These are phyloP conservation scores for Biston betularia DNA, from an alignment of 2,888 invertebrate species.

Conservation along the genomic window DNA sequence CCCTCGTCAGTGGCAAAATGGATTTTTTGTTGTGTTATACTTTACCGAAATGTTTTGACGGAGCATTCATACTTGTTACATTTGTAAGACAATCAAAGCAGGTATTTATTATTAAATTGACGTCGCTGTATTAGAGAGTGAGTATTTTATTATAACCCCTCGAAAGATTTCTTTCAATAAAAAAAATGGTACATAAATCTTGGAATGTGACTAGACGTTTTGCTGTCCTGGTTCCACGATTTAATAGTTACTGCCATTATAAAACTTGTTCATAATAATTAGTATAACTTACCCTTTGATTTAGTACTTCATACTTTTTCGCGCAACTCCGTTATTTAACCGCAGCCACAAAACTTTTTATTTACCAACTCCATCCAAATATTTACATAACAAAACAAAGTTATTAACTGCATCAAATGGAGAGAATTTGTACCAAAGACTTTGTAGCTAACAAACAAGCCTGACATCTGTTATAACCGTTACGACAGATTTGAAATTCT, in stretches of 20 bases:
- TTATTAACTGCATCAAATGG: conserved; percentile 19
- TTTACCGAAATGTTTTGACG: conserved; percentile 31
- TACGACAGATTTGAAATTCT: conserved; percentile 49
- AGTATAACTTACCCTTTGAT: too few species aligned
- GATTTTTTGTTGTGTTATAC: conserved; percentile 64
- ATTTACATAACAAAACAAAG: conserved; percentile 3
- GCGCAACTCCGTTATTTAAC: too few species aligned
- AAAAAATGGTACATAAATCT: too few species aligned
- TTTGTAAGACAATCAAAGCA: conserved; percentile 30
- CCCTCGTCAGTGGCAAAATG: conserved; percentile 66
- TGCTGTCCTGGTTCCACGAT: too few species aligned
- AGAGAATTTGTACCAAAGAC: conserved; percentile 18
- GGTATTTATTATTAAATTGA: conserved; percentile 30
- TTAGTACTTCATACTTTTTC: too few species aligned
- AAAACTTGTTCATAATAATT: too few species aligned
- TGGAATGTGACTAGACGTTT: too few species aligned
- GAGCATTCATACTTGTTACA: conserved; percentile 26
- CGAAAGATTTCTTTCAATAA: too few species aligned
- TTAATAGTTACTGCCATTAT: too few species aligned
- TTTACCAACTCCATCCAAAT: background rate
- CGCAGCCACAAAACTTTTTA: background rate
- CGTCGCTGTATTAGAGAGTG: background rate
- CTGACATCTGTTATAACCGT: conserved; percentile 34
- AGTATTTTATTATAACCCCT: too few species aligned
- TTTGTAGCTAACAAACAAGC: conserved; percentile 20